Evolutionary conservation across 2,113 vertebrate genomes (phyloP).

Genomic region (Hippotragus niger): DNA sequence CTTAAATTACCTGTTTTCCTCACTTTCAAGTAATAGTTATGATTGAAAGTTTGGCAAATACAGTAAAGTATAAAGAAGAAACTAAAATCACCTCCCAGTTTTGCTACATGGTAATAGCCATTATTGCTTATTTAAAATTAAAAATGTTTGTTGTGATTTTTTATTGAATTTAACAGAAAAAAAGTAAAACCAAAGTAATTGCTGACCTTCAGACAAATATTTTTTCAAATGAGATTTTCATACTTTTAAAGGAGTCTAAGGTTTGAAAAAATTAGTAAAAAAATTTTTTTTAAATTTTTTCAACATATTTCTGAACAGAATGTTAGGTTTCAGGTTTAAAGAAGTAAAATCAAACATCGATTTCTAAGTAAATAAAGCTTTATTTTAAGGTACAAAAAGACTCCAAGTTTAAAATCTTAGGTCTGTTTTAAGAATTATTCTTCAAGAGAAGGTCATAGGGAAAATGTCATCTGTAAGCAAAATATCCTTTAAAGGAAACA

Average conservation of each 20-base stretch:
- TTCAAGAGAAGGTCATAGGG: neutral
- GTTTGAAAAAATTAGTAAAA: neutral
- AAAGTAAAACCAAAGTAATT: neutral
- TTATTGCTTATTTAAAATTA: neutral
- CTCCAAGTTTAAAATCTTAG: neutral
- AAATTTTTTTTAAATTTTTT: neutral
- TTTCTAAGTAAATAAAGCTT: neutral
- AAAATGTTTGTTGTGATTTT: neutral
- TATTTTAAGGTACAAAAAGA: neutral
- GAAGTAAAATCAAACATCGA: neutral
- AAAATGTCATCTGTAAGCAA: neutral
- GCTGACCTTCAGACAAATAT: neutral
- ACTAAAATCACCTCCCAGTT: neutral
- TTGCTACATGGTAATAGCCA: neutral
- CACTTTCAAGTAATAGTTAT: neutral
- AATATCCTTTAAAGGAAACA: neutral
- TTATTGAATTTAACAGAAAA: neutral
- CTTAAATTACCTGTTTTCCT: neutral
- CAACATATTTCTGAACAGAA: neutral
- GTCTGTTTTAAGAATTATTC: neutral
- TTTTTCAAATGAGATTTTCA: neutral
- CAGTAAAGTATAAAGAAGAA: neutral
- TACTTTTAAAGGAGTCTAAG: neutral
- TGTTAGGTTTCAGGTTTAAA: neutral
- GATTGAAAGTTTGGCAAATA: neutral